Evolutionary conservation across 2,888 invertebrate species (phyloP).

Genomic region (Amiota mariae): DNA sequence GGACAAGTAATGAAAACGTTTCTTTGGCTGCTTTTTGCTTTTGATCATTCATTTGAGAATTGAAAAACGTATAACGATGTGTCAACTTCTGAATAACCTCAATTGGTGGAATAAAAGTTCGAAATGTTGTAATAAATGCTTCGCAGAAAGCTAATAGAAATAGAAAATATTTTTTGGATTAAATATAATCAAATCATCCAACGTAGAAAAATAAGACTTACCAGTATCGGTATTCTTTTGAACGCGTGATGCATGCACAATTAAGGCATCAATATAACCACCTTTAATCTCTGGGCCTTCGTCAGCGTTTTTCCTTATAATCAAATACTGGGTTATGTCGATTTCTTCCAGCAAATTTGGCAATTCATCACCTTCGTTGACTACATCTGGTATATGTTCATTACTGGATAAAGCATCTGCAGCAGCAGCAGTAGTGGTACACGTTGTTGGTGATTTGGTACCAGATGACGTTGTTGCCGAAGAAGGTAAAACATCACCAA

Average conservation of each 20-base stretch:
- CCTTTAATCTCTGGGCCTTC: constrained; percentile 95
- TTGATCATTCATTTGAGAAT: constrained; percentile 79
- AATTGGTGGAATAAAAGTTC: constrained; percentile 92
- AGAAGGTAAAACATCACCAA: constrained; percentile 7
- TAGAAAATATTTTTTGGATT: constrained; percentile 36
- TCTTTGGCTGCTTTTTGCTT: constrained; percentile 87
- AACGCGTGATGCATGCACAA: constrained; percentile 96
- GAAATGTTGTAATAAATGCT: constrained; percentile 97
- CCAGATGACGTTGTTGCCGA: not conserved
- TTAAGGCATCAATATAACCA: constrained; percentile 93
- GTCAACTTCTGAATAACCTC: constrained; percentile 90
- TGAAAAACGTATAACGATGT: constrained; percentile 78
- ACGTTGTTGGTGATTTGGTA: not conserved
- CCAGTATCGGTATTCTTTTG: constrained; percentile 79
- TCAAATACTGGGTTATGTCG: constrained; percentile 86
- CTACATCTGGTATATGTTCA: constrained; percentile 30
- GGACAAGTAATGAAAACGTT: constrained; percentile 92
- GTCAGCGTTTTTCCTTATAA: constrained; percentile 85
- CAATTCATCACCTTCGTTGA: constrained; percentile 49
- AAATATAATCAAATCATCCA: not conserved
- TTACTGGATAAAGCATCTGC: not conserved
- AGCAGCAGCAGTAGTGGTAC: not conserved
- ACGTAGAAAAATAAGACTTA: constrained; percentile 46
- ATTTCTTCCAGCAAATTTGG: constrained; percentile 83
- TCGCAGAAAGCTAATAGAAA: constrained; percentile 77